Percentiles rank a stretch among this genome's conserved stretches.
These are phyloP conservation scores for Apis laboriosa DNA, from an alignment of 1,140 invertebrate genomes.

Conservation along the genomic window DNA sequence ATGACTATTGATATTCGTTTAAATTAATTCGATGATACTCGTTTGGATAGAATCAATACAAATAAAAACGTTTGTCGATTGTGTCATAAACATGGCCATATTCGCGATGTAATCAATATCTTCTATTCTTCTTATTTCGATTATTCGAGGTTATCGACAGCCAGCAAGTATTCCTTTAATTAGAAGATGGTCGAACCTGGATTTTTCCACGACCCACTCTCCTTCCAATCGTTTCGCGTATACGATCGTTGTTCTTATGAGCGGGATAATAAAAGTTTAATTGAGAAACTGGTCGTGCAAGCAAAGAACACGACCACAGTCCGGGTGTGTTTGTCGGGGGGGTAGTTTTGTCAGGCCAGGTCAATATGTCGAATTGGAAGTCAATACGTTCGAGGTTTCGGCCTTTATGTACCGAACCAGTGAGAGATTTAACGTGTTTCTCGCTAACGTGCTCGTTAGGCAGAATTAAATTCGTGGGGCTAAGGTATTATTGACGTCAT, in stretches of 20 bases:
- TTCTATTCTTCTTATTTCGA: conserved; percentile 2
- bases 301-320: background rate
- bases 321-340: background rate
- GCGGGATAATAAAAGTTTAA: conserved; percentile 24
- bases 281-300: background rate
- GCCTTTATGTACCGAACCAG: background rate
- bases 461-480: conserved; percentile 18
- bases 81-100: too few relatives aligned
- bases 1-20: too few relatives aligned
- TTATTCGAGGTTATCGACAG: conserved; percentile 26
- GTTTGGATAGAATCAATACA: too few relatives aligned
- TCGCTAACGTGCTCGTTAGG: conserved; percentile 10
- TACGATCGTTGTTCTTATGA: conserved; percentile 8
- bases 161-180: conserved; percentile 33
- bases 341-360: conserved; percentile 2
- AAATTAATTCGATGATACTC: too few relatives aligned
- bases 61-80: too few relatives aligned
- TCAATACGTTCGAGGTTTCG: conserved; percentile 8
- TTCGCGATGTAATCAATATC: too few relatives aligned
- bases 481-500: background rate
- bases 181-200: conserved; percentile 24
- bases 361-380: background rate
- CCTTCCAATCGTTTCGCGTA: background rate
- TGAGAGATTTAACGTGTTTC: conserved; percentile 6
- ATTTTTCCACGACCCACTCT: background rate